Base-by-base conservation (phyloP, 2,797 vertebrate genomes). In the Molossus alvarezi region DNA sequence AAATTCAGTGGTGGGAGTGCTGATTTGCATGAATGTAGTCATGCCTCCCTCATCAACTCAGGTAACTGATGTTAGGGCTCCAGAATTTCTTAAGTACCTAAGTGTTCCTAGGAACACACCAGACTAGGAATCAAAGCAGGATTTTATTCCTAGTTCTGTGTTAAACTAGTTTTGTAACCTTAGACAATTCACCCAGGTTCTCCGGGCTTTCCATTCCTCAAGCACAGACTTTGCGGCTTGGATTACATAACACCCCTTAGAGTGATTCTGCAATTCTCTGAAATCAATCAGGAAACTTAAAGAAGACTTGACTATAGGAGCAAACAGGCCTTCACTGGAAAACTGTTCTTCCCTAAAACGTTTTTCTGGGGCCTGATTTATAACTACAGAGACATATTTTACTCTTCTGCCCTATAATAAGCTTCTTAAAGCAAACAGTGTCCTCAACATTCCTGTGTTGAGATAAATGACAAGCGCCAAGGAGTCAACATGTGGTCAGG, bases 11-110 rank as follows among this genome's bases (percentile, higher is more conserved):
- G 97, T 98, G 93, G 97, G 97, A 97, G 97, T 97, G 91, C 87
- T 98, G 91, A 98, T 98, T 97, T 97, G 97, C 97, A 97, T 98
- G 95, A 94, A 97, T 97, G 97, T 97, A 98, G 97, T 98, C 97
- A 98, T 97, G 96, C 96, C 96, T 95, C 97, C 97, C 94, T 97
- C 97, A n/a, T 97, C 94, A 94, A 95, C 96, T 96, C 96, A 97
- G 97, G 96, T 97, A 97, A 97, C 97, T 97, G 93, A 95, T 92
- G 95, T 81, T 94, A 96, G 88, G 94, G 93, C 96, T 81, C 94
- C 87, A 85, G 95, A 97, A 96, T 97, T 95, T 97, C 95, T 92
- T 92, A 93, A 92, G 92, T 95, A 71, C 62, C 88, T 90, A 69
- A 60, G n/a, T 86, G 73, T 72, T 95, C 95, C 79, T 94, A 33